Conservation (phyloP, 1,140 invertebrate species). For the Phymastichus coffea region DNA sequence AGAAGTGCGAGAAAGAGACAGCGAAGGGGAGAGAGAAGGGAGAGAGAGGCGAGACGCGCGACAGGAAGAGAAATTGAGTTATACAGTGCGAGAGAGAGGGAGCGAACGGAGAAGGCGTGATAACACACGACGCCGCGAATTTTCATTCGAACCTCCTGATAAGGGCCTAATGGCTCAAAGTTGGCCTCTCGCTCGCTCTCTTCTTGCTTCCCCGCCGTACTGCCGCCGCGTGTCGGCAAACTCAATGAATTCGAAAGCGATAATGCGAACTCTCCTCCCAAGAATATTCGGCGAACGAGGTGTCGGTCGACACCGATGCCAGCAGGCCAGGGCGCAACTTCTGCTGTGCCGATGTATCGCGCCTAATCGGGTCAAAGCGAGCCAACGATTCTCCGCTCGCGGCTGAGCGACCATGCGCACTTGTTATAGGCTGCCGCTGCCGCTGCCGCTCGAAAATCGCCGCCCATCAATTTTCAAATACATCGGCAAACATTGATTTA, state of each 20-base stretch:
- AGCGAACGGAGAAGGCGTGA: conserved; percentile 36
- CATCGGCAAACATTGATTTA: background rate
- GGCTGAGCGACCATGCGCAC: background rate
- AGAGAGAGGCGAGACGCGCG: conserved; percentile 2
- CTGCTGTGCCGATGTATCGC: conserved; percentile 21
- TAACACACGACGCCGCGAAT: conserved; percentile 45
- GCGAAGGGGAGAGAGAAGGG: background rate
- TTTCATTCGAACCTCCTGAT: conserved; percentile 49
- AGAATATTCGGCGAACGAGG: conserved; percentile 16
- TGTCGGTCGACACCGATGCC: background rate
- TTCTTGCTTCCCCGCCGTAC: background rate
- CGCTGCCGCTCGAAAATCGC: too few species aligned
- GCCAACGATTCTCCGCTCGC: background rate
- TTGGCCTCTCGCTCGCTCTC: conserved; percentile 13
- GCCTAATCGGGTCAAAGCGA: conserved; percentile 36
- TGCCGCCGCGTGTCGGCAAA: conserved; percentile 31
- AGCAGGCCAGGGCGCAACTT: conserved; percentile 13
- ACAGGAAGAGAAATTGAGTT: conserved; percentile 32
- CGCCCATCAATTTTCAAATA: too few species aligned
- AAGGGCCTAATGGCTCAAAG: conserved; percentile 46
- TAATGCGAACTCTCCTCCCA: conserved; percentile 46
- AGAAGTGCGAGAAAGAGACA: conserved; percentile 4
- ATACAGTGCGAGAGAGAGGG: too few species aligned
- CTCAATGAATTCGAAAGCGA: conserved; percentile 54
- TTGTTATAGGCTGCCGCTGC: too few species aligned